Evolutionary conservation across 2,113 vertebrate species (phyloP).

Genomic region (Xenus cinereus): DNA sequence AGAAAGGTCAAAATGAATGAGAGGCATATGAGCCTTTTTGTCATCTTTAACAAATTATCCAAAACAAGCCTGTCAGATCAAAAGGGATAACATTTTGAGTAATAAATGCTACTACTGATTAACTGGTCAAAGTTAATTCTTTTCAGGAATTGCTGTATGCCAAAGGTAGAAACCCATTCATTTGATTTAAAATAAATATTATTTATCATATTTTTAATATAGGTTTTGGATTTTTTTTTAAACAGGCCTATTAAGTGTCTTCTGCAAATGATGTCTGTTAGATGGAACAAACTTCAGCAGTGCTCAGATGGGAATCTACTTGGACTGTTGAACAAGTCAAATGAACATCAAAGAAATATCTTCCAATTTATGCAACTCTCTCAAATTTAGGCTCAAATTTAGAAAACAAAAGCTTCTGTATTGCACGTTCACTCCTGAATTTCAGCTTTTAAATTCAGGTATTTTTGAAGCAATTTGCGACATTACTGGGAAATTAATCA

Average conservation of each 20-base stretch:
- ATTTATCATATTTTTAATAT: not conserved
- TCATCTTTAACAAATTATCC: conserved; percentile 96
- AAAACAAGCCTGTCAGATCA: conserved; percentile 90
- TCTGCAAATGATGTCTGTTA: not conserved
- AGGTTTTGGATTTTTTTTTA: not conserved
- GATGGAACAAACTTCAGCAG: not conserved
- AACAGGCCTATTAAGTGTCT: not conserved
- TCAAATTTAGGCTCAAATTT: not conserved
- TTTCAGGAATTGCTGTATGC: conserved; percentile 76
- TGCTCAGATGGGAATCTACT: not conserved
- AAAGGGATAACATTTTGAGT: conserved; percentile 82
- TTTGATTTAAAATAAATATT: not conserved
- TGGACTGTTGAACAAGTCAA: not conserved
- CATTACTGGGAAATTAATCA: not conserved
- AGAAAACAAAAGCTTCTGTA: not conserved
- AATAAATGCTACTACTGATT: conserved; percentile 88
- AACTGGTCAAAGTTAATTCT: conserved; percentile 90
- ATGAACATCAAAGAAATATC: not conserved
- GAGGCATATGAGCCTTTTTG: conserved; percentile 86
- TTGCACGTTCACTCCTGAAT: not conserved
- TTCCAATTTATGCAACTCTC: not conserved
- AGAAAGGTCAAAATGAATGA: conserved; percentile 94
- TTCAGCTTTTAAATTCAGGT: not conserved
- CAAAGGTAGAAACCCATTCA: conserved; percentile 72
- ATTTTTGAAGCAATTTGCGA: not conserved